These are phyloP conservation scores for Lutraria lutraria DNA, from an alignment of 2,888 invertebrate species.

Conservation along the genomic window DNA sequence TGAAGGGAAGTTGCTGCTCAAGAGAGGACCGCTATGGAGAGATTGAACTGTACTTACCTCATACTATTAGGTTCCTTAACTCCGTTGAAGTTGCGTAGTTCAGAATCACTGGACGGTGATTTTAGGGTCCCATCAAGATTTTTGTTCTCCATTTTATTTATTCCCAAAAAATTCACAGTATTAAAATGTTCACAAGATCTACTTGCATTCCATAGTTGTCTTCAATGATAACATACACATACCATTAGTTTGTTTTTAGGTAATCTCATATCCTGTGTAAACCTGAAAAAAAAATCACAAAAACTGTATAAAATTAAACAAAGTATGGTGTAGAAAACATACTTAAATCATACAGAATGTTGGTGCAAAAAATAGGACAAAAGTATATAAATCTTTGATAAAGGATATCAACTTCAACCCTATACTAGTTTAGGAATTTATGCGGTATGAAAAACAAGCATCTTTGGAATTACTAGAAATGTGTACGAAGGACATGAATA, in stretches of 20 bases:
- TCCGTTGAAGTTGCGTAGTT: conserved; percentile 32
- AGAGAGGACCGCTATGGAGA: too few relatives aligned
- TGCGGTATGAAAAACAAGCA: too few relatives aligned
- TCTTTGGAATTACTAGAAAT: too few relatives aligned
- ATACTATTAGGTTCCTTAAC: conserved; percentile 39
- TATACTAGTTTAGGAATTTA: too few relatives aligned
- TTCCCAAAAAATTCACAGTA: neutral
- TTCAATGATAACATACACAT: neutral
- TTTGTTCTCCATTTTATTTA: neutral
- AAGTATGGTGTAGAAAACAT: neutral
- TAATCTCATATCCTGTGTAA: neutral
- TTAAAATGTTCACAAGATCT: neutral
- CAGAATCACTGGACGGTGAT: conserved; percentile 47
- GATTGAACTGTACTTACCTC: too few relatives aligned
- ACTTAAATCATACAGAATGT: neutral
- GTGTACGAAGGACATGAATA: too few relatives aligned
- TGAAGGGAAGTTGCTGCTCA: too few relatives aligned
- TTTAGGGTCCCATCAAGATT: neutral
- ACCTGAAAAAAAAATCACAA: neutral
- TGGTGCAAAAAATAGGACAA: too few relatives aligned
- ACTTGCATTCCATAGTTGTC: conserved; percentile 1
- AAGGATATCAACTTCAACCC: too few relatives aligned
- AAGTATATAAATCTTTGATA: too few relatives aligned
- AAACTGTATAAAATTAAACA: neutral
- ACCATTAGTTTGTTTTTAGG: neutral